Evolutionary conservation across 2,888 invertebrate genomes (phyloP).

Genomic region (Polyommatus icarus): DNA sequence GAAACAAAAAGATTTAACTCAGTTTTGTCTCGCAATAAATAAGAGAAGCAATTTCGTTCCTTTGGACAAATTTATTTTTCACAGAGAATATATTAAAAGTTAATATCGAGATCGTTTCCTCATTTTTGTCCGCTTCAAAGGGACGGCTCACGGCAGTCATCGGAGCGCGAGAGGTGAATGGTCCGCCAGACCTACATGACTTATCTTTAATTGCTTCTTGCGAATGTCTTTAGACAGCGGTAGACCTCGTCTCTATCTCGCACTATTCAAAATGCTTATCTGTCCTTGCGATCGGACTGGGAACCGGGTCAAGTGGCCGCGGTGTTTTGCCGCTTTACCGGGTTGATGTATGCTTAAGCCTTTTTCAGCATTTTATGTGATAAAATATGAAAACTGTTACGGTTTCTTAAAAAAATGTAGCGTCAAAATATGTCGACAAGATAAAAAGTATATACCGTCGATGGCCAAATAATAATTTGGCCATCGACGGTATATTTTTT

Average conservation of each 20-base stretch:
- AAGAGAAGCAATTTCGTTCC: slow-evolving; percentile 40
- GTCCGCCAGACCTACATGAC: slow-evolving; percentile 69
- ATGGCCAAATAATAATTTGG: too few species aligned
- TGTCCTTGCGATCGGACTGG: slow-evolving; percentile 58
- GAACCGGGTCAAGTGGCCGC: slow-evolving; percentile 63
- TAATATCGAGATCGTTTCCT: slow-evolving; percentile 42
- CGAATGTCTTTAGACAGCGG: slow-evolving; percentile 76
- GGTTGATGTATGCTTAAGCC: background rate
- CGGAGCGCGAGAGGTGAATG: slow-evolving; percentile 69
- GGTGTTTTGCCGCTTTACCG: slow-evolving; percentile 37
- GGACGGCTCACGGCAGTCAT: slow-evolving; percentile 42
- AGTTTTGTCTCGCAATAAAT: slow-evolving; percentile 35
- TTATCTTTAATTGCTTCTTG: slow-evolving; percentile 79
- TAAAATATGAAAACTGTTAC: too few species aligned
- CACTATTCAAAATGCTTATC: slow-evolving; percentile 66
- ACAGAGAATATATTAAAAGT: slow-evolving; percentile 42
- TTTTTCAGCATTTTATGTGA: background rate
- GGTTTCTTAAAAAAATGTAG: too few species aligned
- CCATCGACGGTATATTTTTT: too few species aligned
- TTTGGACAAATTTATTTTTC: slow-evolving; percentile 43
- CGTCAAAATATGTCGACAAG: too few species aligned
- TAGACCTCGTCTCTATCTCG: slow-evolving; percentile 71
- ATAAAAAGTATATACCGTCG: too few species aligned
- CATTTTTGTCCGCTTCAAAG: slow-evolving; percentile 45
- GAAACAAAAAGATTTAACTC: slow-evolving; percentile 25